Evolutionary conservation across 2,113 vertebrate species (phyloP), one percentile per base, ranked within the genome.

Genomic region (Ctenodactylus gundi): DNA sequence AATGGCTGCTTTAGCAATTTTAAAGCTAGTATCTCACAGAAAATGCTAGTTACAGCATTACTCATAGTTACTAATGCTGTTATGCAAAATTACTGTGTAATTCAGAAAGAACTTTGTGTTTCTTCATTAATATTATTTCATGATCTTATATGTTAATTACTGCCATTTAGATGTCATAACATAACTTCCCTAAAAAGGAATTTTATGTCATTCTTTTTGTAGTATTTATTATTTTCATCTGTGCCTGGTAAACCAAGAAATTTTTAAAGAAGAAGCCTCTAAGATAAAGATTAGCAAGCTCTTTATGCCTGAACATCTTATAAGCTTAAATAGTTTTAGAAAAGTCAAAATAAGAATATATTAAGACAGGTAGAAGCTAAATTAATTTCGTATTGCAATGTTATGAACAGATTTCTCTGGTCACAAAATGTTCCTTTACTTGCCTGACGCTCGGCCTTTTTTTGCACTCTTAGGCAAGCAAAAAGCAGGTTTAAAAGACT

Each of bases 1-100:
- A 51, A 76, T 65, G 75, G 7, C 1, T 70, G 9, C 68, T 97
- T 73, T 90, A 39, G 68, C 57, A 64, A 53, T 95, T 88, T 88
- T 44, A 90, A 88, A 34, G 21, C 25, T 64, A 51, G 34, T 25
- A 14, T 13, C 9, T 68, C 31, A 91, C 49, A 20, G 14, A 85
- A 27, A 90, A 76, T 53, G 84, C n/a, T 83, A 87, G 8, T 57
- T 91, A 7, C 44, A 65, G 11, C 57, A 83, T 14, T 95, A 58
- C 39, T 86, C 51, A 73, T 11, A 76, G 14, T 46, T 7, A 17
- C 58, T 17, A 3, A 49, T 83, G 78, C 15, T n/a, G 0, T 65
- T 87, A 2, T 82, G 25, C 10, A 77, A 81, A 68, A 23, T 85
- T 75, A 11, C 64, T 25, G 39, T 64, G 83, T 57, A 39, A 20